These are phyloP conservation scores for Acrocephalus arundinaceus DNA, from an alignment of 2,113 vertebrate species.

Conservation along the genomic window DNA sequence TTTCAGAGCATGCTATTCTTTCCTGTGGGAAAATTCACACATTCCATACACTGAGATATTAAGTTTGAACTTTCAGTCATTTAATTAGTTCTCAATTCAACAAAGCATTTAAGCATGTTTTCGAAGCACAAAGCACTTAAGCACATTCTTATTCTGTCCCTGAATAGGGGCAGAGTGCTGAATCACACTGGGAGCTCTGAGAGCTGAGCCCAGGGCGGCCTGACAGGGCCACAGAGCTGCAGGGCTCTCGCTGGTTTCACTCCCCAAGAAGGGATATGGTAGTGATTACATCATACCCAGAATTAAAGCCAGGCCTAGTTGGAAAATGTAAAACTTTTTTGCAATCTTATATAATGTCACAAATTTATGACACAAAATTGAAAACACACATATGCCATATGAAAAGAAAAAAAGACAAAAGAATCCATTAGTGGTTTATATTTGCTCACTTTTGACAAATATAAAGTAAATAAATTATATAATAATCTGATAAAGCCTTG, in stretches of 20 bases:
- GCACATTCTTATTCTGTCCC: slow-evolving; percentile 30
- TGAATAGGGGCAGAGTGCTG: slow-evolving; percentile 41
- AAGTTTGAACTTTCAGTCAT: slow-evolving; percentile 58
- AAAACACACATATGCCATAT: neutral
- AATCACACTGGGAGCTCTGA: slow-evolving; percentile 20
- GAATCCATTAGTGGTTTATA: neutral
- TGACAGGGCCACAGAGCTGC: neutral
- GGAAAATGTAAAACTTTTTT: neutral
- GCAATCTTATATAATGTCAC: neutral
- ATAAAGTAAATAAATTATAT: neutral
- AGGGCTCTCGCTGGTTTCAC: neutral
- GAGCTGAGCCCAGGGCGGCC: neutral
- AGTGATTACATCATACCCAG: neutral
- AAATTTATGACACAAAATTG: neutral
- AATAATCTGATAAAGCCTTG: neutral
- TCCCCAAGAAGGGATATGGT: neutral
- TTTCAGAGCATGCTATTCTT: neutral
- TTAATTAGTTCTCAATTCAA: slow-evolving; percentile 54
- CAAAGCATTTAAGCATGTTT: slow-evolving; percentile 56
- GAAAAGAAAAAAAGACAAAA: neutral
- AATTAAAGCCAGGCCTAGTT: slow-evolving; percentile 27
- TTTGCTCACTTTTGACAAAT: neutral
- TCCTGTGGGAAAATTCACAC: slow-evolving; percentile 60
- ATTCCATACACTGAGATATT: slow-evolving; percentile 27
- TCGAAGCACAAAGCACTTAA: slow-evolving; percentile 61